Base-by-base conservation (phyloP, 2,888 invertebrate species). In the Troilus luridus region DNA sequence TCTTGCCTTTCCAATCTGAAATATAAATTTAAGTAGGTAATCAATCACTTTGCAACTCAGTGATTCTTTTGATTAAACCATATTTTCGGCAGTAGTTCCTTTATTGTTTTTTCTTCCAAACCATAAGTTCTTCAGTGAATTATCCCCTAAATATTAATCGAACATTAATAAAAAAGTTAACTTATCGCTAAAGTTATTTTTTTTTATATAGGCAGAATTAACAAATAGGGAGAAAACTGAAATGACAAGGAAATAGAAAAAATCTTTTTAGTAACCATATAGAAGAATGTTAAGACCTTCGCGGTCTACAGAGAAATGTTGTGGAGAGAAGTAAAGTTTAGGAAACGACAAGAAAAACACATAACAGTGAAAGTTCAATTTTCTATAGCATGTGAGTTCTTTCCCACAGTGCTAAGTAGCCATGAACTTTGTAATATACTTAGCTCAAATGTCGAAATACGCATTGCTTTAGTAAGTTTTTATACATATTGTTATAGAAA, bases 311-410 rank as follows among this genome's bases (percentile, higher is more conserved):
- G 72, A 77, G 72, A 77, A 77, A 77, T 77, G 27, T 41, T 8
- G 60, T 17, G 67, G 67, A 67, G 72, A 77, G 72, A 27, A 7
- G 72, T 41, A 8, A 77, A 27, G 27, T 77, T 77, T 77, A 41
- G 27, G 72, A 41, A 77, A 77, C 27, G 14, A 0, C 6, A 72
- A 72, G 72, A 72, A 72, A 72, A 27, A 77, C 72, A 27, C 2
- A 41, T 77, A 77, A 77, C 14, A 77, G 72, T 77, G 72, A 77
- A 77, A 77, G 72, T 77, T 77, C 72, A 41, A 77, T 77, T 27
- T 41, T 19, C 72, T 77, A 17, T 77, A 77, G 72, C 41, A 7
- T 77, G 72, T 77, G 72, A 77, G 17, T 77, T 41, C 27, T 7
- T 77, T 77, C 72, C 72, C 72, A 77, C 72, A 41, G 41, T 24